A percentile compares a stretch with the other conserved stretches of the same genome.
These are phyloP conservation scores for Fabriciana adippe DNA, from an alignment of 2,888 invertebrate species.

Conservation along the genomic window DNA sequence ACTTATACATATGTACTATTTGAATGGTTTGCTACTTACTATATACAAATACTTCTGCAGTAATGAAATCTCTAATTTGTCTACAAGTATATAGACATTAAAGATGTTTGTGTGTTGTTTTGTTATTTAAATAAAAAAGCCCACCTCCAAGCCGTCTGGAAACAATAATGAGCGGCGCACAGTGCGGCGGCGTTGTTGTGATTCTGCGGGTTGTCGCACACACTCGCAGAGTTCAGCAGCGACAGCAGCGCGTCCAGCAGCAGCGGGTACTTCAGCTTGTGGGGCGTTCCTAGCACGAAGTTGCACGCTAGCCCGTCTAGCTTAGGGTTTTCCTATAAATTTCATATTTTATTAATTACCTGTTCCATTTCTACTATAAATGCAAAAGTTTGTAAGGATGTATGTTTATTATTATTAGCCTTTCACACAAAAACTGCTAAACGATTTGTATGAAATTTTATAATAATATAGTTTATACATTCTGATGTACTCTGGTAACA, in stretches of 20 bases:
- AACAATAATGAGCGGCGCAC: constrained; percentile 95
- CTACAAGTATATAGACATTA: too few species aligned
- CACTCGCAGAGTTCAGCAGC: constrained; percentile 90
- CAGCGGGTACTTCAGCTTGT: constrained; percentile 93
- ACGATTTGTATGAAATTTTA: too few species aligned
- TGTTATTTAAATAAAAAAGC: not conserved
- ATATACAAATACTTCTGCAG: too few species aligned
- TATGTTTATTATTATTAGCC: too few species aligned
- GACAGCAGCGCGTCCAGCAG: constrained; percentile 93
- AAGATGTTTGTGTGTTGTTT: too few species aligned
- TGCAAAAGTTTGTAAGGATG: too few species aligned
- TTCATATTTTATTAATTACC: not conserved
- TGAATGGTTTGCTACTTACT: too few species aligned
- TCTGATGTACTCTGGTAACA: too few species aligned
- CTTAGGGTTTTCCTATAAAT: constrained; percentile 90
- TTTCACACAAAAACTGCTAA: too few species aligned
- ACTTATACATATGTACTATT: not conserved
- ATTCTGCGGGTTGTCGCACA: constrained; percentile 78
- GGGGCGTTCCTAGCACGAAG: constrained; percentile 95
- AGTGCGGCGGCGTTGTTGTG: constrained; percentile 83
- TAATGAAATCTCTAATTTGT: too few species aligned
- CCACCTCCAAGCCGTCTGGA: constrained; percentile 91
- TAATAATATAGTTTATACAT: too few species aligned
- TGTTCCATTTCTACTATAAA: too few species aligned
- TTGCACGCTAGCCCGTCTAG: constrained; percentile 96